A percentile compares a stretch with the other conserved stretches of the same genome.
These are phyloP conservation scores for Podabrus alpinus DNA, from an alignment of 2,888 invertebrate genomes.

Conservation along the genomic window DNA sequence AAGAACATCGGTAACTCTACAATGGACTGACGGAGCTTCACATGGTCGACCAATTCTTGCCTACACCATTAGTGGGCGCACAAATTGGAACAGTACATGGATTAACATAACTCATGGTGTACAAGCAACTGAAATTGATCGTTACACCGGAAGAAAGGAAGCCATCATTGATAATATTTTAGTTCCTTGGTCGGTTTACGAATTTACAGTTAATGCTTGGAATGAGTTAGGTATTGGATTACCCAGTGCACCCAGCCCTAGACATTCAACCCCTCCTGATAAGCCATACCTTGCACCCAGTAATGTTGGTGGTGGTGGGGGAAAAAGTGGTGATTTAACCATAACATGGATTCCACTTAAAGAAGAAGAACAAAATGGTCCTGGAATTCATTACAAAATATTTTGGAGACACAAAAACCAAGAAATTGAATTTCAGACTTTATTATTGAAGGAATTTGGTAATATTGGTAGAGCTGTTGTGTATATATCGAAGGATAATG, in stretches of 20 bases:
- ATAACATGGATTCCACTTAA: constrained; percentile 86
- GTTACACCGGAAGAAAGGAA: constrained; percentile 78
- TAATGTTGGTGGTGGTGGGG: constrained; percentile 90
- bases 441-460: constrained; percentile 71
- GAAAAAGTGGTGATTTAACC: constrained; percentile 91
- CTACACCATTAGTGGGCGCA: constrained; percentile 82
- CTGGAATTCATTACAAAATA: constrained; percentile 86
- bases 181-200: constrained; percentile 87
- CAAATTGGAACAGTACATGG: constrained; percentile 87
- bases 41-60: constrained; percentile 80
- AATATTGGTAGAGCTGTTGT: constrained; percentile 82
- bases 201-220: constrained; percentile 86
- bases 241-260: constrained; percentile 83
- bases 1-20: constrained; percentile 75
- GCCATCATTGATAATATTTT: constrained; percentile 70
- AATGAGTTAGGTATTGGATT: constrained; percentile 83
- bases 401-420: constrained; percentile 80
- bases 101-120: constrained; percentile 68
- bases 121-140: constrained; percentile 73
- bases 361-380: constrained; percentile 82
- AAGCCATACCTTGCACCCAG: constrained; percentile 76
- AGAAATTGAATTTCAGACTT: constrained; percentile 76
- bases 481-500: constrained; percentile 71
- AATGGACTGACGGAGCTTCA: constrained; percentile 88
- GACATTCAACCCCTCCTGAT: constrained; percentile 81